Conservation (phyloP, 2,888 invertebrate species). For the Drosophila eohydei region DNA sequence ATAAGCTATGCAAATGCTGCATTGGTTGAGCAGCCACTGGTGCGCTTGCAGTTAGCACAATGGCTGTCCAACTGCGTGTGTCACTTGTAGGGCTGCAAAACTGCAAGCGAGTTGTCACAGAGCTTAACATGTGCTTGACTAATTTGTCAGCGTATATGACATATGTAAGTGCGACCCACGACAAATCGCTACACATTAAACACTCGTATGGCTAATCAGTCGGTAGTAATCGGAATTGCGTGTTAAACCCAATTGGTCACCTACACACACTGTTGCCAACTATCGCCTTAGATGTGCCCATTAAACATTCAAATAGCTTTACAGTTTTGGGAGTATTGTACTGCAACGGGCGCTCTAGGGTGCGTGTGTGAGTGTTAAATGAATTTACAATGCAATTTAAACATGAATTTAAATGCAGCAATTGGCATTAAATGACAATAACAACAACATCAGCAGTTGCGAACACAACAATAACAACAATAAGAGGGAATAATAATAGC, state of each 20-base stretch:
- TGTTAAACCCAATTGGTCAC: slow-evolving; percentile 10
- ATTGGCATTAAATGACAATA: slow-evolving; percentile 24
- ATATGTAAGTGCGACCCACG: slow-evolving; percentile 4
- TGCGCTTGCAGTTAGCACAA: background rate
- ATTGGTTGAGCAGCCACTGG: slow-evolving; percentile 37
- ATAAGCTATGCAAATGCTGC: slow-evolving; percentile 15
- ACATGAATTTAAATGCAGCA: slow-evolving; percentile 27
- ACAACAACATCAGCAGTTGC: background rate
- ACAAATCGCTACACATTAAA: slow-evolving; percentile 40
- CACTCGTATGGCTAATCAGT: slow-evolving; percentile 21
- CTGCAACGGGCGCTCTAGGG: background rate
- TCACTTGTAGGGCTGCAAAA: slow-evolving; percentile 9
- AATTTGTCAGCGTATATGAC: slow-evolving; percentile 33
- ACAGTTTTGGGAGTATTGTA: slow-evolving; percentile 13
- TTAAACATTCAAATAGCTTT: background rate
- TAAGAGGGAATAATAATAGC: slow-evolving; percentile 28
- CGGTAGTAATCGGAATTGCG: slow-evolving; percentile 13
- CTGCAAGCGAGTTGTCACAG: background rate
- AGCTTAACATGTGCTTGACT: slow-evolving; percentile 13
- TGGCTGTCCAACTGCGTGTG: slow-evolving; percentile 19
- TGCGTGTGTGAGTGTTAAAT: slow-evolving; percentile 18
- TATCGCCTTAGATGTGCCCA: slow-evolving; percentile 9
- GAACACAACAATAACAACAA: background rate
- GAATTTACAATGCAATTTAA: slow-evolving; percentile 53
- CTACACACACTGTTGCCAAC: background rate